phyloP scores from a whole-genome alignment of 2,888 invertebrate genomes.

The Monochamus alternatus region DNA sequence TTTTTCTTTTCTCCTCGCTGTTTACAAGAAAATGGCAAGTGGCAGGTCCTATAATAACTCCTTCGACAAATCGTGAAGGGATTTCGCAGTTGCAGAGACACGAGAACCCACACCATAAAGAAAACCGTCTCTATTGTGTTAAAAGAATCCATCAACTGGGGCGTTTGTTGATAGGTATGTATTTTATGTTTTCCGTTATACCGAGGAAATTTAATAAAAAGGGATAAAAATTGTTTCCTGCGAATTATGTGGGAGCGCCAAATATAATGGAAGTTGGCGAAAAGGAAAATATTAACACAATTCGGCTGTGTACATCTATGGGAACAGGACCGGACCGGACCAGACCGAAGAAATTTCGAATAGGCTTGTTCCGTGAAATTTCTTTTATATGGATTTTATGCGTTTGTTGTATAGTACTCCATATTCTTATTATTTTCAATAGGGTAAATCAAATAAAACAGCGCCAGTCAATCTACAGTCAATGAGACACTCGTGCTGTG shows the following conservation, averaged over 20 bases:
- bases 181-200: conserved; percentile 14
- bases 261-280: conserved; percentile 19
- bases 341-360: no score
- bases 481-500: no score
- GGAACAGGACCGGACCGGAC: background rate
- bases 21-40: no score
- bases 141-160: conserved; percentile 14
- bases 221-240: conserved; percentile 17
- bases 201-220: conserved; percentile 21
- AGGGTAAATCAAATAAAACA: no score
- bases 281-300: conserved; percentile 16
- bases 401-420: no score
- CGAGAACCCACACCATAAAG: conserved; percentile 3
- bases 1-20: no score
- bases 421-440: no score
- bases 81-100: background rate
- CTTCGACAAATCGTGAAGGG: background rate
- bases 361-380: no score
- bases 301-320: conserved; percentile 2
- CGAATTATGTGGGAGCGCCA: background rate
- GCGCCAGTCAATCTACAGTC: no score
- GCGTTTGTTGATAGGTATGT: conserved; percentile 12
- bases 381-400: no score
- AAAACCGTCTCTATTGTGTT: conserved; percentile 5
- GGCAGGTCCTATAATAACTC: no score